These are phyloP conservation scores for Lutjanus campechanus DNA, from an alignment of 2,797 vertebrate species.

Conservation along the genomic window DNA sequence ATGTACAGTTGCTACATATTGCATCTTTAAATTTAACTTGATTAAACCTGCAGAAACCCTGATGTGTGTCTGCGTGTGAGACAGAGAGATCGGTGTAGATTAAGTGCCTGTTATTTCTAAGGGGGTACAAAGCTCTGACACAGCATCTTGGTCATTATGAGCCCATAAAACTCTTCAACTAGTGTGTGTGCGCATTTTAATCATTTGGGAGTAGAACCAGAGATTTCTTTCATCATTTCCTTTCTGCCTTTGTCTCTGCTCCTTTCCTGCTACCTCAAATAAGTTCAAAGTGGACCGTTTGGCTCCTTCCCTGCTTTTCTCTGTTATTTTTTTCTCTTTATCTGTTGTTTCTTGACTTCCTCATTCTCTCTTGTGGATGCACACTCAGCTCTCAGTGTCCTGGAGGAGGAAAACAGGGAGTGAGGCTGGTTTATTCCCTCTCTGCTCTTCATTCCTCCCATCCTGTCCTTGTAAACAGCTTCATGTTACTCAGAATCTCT, in stretches of 20 bases:
- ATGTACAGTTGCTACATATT: too few relatives aligned
- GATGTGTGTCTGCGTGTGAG: conserved; percentile 9
- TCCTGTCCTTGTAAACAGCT: conserved; percentile 31
- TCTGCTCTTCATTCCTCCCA: background rate
- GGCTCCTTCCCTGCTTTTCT: background rate
- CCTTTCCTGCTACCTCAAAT: background rate
- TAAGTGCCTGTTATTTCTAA: conserved; percentile 13
- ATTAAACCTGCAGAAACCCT: background rate
- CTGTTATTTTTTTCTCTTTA: conserved; percentile 16
- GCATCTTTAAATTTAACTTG: background rate
- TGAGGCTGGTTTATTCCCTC: background rate
- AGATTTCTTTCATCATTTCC: background rate
- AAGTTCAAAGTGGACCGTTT: background rate
- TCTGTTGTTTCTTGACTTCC: conserved; percentile 40
- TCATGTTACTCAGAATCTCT: conserved; percentile 38
- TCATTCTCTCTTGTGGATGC: conserved; percentile 33
- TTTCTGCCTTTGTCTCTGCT: background rate
- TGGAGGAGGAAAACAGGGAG: conserved; percentile 25
- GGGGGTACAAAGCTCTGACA: background rate
- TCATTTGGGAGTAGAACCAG: background rate
- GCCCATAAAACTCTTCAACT: background rate
- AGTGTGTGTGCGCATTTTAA: background rate
- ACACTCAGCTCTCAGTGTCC: conserved; percentile 42
- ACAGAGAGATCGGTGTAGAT: background rate
- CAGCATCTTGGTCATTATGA: background rate